These are phyloP conservation scores for Phasianus colchicus DNA, from an alignment of 2,113 vertebrate species.

Conservation along the genomic window DNA sequence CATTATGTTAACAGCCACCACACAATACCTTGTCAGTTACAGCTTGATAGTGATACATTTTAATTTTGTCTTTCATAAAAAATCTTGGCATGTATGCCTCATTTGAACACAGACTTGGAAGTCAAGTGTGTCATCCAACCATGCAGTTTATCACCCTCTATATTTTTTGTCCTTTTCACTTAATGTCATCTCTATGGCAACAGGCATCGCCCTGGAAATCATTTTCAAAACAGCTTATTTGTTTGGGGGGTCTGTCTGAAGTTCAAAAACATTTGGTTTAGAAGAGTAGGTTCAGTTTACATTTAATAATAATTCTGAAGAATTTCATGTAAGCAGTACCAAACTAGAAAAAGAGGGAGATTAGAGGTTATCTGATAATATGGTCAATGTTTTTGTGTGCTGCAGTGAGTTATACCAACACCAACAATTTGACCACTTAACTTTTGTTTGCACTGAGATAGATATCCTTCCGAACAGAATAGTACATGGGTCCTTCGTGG, in stretches of 20 bases:
- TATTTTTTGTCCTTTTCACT: conserved; percentile 91
- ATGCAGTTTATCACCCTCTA: conserved; percentile 86
- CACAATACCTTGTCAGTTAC: conserved; percentile 87
- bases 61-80: conserved; percentile 90
- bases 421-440: neutral
- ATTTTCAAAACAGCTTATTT: conserved; percentile 89
- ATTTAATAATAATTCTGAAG: conserved; percentile 87
- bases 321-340: conserved; percentile 72
- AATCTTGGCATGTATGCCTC: conserved; percentile 81
- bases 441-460: neutral
- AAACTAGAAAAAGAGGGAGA: conserved; percentile 61
- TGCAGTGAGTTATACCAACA: neutral
- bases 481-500: neutral
- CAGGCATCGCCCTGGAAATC: conserved; percentile 87
- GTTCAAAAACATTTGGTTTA: conserved; percentile 86
- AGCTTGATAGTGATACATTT: conserved; percentile 86
- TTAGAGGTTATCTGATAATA: neutral
- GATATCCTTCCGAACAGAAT: neutral
- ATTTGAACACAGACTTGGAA: conserved; percentile 85
- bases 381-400: neutral
- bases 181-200: conserved; percentile 93
- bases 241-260: conserved; percentile 77
- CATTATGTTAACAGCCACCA: conserved; percentile 82
- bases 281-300: conserved; percentile 79
- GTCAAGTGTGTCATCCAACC: conserved; percentile 87